Base-by-base conservation (phyloP, 2,797 vertebrate species). In the Prunella strophiata region DNA sequence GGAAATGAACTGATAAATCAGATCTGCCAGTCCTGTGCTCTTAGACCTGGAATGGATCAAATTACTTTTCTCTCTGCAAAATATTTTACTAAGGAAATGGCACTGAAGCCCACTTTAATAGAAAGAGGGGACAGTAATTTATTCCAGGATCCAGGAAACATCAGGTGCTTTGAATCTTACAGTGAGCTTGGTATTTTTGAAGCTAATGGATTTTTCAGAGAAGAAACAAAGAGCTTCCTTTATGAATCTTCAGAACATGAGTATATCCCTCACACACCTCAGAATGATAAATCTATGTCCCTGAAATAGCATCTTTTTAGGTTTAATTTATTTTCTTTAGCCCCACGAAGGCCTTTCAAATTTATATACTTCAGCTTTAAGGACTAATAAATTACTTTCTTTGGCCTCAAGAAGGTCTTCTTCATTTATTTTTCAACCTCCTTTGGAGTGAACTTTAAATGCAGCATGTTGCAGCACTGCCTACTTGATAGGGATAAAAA, bases 261-360 rank as follows among this genome's bases (percentile, higher is more conserved):
- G 82, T 58, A 42, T 40, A 96, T 54, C 48, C 74, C 96, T 96
- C 84, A 77, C n/a, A 9, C 7, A 58, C 59, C 61, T 96, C 88
- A 93, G 94, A 89, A 96, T 97, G 97, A 98, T 96, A 97, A 97
- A 97, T 97, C 93, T 96, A 76, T 97, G 94, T 96, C 96, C 96
- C 95, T 97, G 95, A 97, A 98, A 97, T 88, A 97, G 91, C 95
- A 97, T 94, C 91, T 94, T 96, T 84, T 97, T 88, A 91, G 91
- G 82, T 97, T 97, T 98, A 97, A 98, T 98, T 98, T 97, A 97
- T 98, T 97, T 97, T 95, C 90, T 94, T 97, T 96, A 96, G 94
- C 85, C 86, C 92, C 84, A 94, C 0, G 67, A 96, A 97, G 96
- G 93, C 66, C 94, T 96, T 83, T 71, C 93, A 95, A 91, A 96